Base-by-base conservation (phyloP, 2,797 vertebrate genomes). In the Myotis planiceps region DNA sequence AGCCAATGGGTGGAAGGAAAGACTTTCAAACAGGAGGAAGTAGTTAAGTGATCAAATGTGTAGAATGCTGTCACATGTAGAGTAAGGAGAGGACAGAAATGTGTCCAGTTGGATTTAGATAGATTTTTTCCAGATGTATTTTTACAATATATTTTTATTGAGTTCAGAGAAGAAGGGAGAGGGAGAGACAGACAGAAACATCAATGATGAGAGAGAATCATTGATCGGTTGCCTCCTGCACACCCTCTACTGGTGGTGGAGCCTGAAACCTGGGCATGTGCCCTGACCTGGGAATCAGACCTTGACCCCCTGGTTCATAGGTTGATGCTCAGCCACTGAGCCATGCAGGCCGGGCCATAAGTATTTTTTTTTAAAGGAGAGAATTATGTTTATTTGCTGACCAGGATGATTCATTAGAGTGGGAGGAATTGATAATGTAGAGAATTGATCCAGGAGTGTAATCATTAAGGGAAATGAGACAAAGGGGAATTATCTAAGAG, bases 391-490 rank as follows among this genome's bases (percentile, higher is more conserved):
- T 90, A 32, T 89, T 47, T 95, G n/a, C 27, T 81, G 7, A 85
- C 84, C 63, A 63, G 42, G 32, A 63, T 74, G 69, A 68, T 79
- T 84, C 66, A 65, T 88, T 87, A 83, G 51, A 94, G 72, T 90
- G 72, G 45, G 42, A 96, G 51, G 68, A 90, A 90, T 65, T 69
- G 60, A 53, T 90, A 71, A 53, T 83, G 10, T 19, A 76, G 45
- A 66, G 14, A 25, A 25, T 79, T 88, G 74, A 84, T 58, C 55
- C 45, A 94, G 69, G 32, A 90, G 34, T 65, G 83, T 88, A 92
- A 34, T 45, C 51, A 66, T 83, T 80, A 69, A 68, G 9, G 34
- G 32, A n/a, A 87, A 66, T 37, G 6, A 88, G 51, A 65, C 32
- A 74, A 27, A 53, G n/a, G 69, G 23, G 29, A 92, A 84, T 85